Base-by-base conservation (phyloP, 2,113 vertebrate species). In the Charadrius vociferus region DNA sequence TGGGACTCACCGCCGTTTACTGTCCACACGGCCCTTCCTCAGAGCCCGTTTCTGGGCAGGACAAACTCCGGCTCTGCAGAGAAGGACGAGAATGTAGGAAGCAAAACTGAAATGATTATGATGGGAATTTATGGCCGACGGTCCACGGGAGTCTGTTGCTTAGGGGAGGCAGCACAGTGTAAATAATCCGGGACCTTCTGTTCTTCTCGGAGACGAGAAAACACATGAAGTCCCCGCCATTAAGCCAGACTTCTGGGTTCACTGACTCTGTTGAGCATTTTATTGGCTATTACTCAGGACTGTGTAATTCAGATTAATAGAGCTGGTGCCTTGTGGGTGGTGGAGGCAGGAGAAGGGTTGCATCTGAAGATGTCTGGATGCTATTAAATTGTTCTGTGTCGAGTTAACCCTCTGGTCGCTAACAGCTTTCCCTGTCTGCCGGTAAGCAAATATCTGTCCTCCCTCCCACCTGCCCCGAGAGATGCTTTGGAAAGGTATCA, bases 71-170 rank as follows among this genome's bases (percentile, higher is more conserved):
- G 81, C 23, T 86, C 53, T 56, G 58, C 83, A 83, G 65, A 86
- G 94, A 86, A 13, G 12, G 78, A 92, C 92, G 86, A 94, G 91
- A 77, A 88, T 97, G 88, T 37, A n/a, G 16, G 23, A 56, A 90
- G 74, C 96, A 80, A 95, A 83, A 1, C 81, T 49, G 49, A 39
- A 91, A 80, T 92, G 74, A 93, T 97, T 90, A 24, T 53, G 73
- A 79, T 90, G 87, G 84, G 95, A 90, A 98, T 95, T 97, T 97
- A 97, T 94, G 86, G 96, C 86, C 82, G 45, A 8, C 2, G 23
- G 84, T 41, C 92, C 93, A 55, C n/a, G 4, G 53, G 92, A 96
- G 72, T 81, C 96, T 96, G 92, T 47, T 80, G 96, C 92, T 93
- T 87, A 27, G 62, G 87, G 89, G 78, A 97, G 85, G 80, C 92